Evolutionary conservation across 2,113 vertebrate species (phyloP).

Genomic region (Astur gentilis): DNA sequence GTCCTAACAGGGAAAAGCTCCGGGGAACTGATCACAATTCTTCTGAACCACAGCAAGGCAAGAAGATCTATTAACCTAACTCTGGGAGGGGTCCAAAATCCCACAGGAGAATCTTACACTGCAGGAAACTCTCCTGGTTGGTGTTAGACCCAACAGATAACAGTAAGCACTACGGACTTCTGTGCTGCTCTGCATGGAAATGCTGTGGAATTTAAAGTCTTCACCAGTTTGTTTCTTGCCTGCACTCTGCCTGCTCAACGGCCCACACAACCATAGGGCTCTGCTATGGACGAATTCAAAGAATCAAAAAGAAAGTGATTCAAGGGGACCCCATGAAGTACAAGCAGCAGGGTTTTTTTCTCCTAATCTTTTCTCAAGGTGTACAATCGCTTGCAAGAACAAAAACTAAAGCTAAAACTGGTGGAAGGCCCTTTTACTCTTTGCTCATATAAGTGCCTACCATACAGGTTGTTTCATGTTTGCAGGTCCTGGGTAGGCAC

Average conservation of each 20-base stretch:
- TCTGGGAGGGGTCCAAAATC: neutral
- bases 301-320: neutral
- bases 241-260: neutral
- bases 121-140: neutral
- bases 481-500: neutral
- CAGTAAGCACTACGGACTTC: neutral
- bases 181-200: neutral
- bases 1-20: neutral
- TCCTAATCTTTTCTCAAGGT: neutral
- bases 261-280: neutral
- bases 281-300: neutral
- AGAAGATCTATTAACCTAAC: neutral
- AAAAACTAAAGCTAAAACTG: neutral
- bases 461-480: neutral
- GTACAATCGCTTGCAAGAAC: neutral
- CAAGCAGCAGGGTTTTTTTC: neutral
- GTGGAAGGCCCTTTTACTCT: neutral
- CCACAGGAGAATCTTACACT: neutral
- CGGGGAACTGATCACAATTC: neutral
- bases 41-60: neutral
- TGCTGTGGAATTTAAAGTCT: neutral
- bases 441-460: neutral
- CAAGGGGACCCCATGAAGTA: neutral
- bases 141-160: neutral
- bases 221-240: neutral